phyloP scores from a whole-genome alignment of 2,113 vertebrate genomes.

The Neotoma lepida region DNA sequence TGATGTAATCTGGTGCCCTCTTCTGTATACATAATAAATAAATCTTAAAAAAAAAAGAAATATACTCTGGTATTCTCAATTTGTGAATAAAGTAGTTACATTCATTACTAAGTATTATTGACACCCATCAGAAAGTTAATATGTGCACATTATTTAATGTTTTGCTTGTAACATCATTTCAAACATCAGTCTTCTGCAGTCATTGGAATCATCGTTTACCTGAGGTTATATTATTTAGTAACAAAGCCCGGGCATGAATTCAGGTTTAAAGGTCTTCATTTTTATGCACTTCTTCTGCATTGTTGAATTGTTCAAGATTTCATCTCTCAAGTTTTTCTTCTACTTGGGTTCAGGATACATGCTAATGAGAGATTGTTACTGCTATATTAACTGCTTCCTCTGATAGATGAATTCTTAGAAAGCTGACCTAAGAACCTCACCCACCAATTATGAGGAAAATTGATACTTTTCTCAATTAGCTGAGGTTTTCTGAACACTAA shows the following conservation, averaged over 20 bases:
- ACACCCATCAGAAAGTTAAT: neutral
- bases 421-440: neutral
- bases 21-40: no score
- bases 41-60: no score
- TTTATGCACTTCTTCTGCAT: constrained; percentile 32
- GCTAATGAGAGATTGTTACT: constrained; percentile 40
- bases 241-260: neutral
- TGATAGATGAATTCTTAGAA: constrained; percentile 14
- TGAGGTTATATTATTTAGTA: constrained; percentile 15
- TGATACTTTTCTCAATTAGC: neutral
- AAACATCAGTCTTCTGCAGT: neutral
- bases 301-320: constrained; percentile 51
- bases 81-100: neutral
- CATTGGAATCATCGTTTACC: neutral
- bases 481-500: constrained; percentile 14
- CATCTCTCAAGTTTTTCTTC: constrained; percentile 9
- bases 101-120: constrained; percentile 39
- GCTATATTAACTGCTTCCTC: constrained; percentile 2
- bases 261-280: neutral
- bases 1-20: no score
- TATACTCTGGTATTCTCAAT: neutral
- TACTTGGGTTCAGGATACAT: neutral
- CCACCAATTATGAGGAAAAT: neutral
- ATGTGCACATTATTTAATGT: neutral
- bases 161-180: constrained; percentile 14